Conservation (phyloP, 1,140 invertebrate species). For the Bombyx mandarina region DNA sequence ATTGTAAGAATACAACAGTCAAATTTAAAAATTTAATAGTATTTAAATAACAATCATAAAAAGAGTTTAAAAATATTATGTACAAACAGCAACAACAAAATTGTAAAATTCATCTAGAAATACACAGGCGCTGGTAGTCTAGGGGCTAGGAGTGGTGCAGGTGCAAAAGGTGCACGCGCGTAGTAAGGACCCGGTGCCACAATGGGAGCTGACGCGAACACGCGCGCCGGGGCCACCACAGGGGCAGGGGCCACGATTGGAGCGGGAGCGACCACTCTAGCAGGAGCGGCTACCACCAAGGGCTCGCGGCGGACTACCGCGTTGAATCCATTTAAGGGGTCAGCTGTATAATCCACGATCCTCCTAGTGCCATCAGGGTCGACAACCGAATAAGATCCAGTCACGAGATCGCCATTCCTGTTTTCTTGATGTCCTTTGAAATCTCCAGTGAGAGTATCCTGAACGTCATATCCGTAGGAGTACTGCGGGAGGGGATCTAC, state of each 20-base stretch:
- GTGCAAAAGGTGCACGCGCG: slow-evolving; percentile 14
- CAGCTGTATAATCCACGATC: slow-evolving; percentile 73
- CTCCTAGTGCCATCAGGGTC: slow-evolving; percentile 74
- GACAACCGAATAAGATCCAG: slow-evolving; percentile 72
- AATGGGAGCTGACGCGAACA: slow-evolving; percentile 17
- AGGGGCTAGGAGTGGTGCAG: slow-evolving; percentile 22
- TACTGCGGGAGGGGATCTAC: slow-evolving; percentile 73
- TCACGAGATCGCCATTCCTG: slow-evolving; percentile 73
- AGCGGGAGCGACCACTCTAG: slow-evolving; percentile 40
- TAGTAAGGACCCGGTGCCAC: slow-evolving; percentile 29
- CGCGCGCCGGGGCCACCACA: slow-evolving; percentile 23
- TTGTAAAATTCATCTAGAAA: slow-evolving; percentile 63
- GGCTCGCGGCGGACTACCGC: slow-evolving; percentile 70
- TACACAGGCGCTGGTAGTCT: slow-evolving; percentile 45
- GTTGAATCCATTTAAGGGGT: slow-evolving; percentile 76
- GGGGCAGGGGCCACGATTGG: slow-evolving; percentile 34
- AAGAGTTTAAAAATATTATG: slow-evolving; percentile 40
- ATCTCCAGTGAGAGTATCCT: slow-evolving; percentile 74
- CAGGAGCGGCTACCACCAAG: slow-evolving; percentile 38
- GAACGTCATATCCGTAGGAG: slow-evolving; percentile 74
- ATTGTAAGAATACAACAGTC: slow-evolving; percentile 46
- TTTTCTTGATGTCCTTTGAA: slow-evolving; percentile 76
- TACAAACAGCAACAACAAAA: slow-evolving; percentile 48
- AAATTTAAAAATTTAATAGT: slow-evolving; percentile 38
- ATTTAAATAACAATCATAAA: slow-evolving; percentile 61